Conservation (phyloP, 2,113 vertebrate species). For the Rhineura floridana region DNA sequence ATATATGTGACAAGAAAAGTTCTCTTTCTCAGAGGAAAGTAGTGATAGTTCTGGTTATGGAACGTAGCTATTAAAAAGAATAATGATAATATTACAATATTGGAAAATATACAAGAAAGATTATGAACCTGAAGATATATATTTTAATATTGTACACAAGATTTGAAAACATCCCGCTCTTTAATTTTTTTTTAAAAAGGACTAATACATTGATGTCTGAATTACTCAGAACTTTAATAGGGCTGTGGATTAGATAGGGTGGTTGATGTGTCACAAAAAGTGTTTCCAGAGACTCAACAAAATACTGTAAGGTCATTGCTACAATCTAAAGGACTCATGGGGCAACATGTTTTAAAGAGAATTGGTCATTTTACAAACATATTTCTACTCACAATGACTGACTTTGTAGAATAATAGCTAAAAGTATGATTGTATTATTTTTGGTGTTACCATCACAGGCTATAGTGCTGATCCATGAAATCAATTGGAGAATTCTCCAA, state of each 20-base stretch:
- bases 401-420: constrained; percentile 46
- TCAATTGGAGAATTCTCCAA: too few species aligned
- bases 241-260: constrained; percentile 40
- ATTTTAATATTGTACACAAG: neutral
- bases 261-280: constrained; percentile 53
- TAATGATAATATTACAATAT: neutral
- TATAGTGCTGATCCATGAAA: constrained; percentile 18
- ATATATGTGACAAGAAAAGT: neutral
- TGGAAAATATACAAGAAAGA: neutral
- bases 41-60: neutral
- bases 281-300: constrained; percentile 65
- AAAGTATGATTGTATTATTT: constrained; percentile 48
- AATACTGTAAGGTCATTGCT: constrained; percentile 46
- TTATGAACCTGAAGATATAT: neutral
- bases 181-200: neutral
- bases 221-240: constrained; percentile 16
- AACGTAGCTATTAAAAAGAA: neutral
- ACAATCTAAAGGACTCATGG: constrained; percentile 11
- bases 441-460: constrained; percentile 45
- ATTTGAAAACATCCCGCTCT: constrained; percentile 30
- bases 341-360: constrained; percentile 49
- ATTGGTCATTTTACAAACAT: constrained; percentile 48
- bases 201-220: constrained; percentile 30
- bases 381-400: constrained; percentile 34
- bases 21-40: neutral